Evolutionary conservation across 1,140 invertebrate genomes (phyloP), one percentile per base, ranked within the genome.

Genomic region (Monochamus saltuarius): DNA sequence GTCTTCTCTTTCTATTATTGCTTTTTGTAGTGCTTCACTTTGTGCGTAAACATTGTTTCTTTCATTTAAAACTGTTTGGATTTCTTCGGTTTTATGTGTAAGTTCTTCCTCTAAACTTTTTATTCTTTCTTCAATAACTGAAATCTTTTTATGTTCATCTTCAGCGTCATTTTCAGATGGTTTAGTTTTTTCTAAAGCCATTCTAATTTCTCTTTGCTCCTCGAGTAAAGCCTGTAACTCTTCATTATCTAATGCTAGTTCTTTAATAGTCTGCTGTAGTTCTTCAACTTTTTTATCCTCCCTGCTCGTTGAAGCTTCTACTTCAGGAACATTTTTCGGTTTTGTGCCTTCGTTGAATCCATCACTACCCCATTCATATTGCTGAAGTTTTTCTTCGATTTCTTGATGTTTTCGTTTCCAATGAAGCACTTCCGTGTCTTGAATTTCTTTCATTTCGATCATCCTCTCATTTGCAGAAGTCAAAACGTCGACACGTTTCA

Each of bases 391-490:
- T 22, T 83, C 78, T 60, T 51, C 49, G 1, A 51, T 29, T 71
- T 89, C 85, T 62, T 86, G 83, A 67, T 85, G 87, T 67, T 87
- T 84, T 22, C 83, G 83, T 70, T 87, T 84, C 74, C 86, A 86
- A 0, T 81, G 67, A 10, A 80, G 74, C 60, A 87, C 80, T 73
- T 88, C 86, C 67, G 79, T 80, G 63, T 91, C 89, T 75, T 90
- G 85, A 59, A 86, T 86, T 73, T 92, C 89, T 77, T 92, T 92
- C 75, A 88, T 84, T 69, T 92, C 89, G 2, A 85, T 74, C 64
- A 91, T 83, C 47, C 84, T 82, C 37, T 92, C 89, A 72, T 92
- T 91, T n/a, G 89, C 88, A 14, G 84, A 80, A 2, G 85, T 84
- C 8, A 94, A 74, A 6, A 89, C 82, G 62, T 92, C 90, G 51